phyloP scores from a whole-genome alignment of 2,113 vertebrate species.

The Prionailurus viverrinus region DNA sequence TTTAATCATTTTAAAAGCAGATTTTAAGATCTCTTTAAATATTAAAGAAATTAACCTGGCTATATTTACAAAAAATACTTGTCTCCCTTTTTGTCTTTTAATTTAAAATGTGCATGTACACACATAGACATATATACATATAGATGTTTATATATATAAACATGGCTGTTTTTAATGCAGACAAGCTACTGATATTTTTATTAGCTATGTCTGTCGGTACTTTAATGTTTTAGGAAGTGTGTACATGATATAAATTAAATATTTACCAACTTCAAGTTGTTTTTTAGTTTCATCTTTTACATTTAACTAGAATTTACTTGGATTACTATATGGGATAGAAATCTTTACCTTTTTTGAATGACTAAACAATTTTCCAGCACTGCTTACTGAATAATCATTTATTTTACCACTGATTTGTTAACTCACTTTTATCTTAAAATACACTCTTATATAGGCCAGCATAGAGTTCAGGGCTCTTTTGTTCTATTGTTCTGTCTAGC shows the following conservation, averaged over 20 bases:
- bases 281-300: background rate
- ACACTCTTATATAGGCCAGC: slow-evolving; percentile 41
- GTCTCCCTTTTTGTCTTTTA: background rate
- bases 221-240: background rate
- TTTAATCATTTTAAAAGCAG: background rate
- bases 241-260: background rate
- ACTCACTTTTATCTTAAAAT: slow-evolving; percentile 63
- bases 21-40: slow-evolving; percentile 33
- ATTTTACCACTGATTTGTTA: background rate
- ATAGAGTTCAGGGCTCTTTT: background rate
- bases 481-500: slow-evolving; percentile 46
- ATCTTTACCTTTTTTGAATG: slow-evolving; percentile 21
- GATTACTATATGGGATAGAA: background rate
- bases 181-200: background rate
- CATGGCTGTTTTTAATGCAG: background rate
- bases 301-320: background rate
- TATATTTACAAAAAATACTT: slow-evolving; percentile 31
- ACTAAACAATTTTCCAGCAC: background rate
- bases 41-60: background rate
- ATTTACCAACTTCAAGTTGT: background rate
- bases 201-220: background rate
- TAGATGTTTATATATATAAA: background rate
- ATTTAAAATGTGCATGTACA: background rate
- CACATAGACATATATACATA: background rate
- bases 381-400: background rate